Base-by-base conservation (phyloP, 1,140 invertebrate genomes). In the Drosophila mauritiana region DNA sequence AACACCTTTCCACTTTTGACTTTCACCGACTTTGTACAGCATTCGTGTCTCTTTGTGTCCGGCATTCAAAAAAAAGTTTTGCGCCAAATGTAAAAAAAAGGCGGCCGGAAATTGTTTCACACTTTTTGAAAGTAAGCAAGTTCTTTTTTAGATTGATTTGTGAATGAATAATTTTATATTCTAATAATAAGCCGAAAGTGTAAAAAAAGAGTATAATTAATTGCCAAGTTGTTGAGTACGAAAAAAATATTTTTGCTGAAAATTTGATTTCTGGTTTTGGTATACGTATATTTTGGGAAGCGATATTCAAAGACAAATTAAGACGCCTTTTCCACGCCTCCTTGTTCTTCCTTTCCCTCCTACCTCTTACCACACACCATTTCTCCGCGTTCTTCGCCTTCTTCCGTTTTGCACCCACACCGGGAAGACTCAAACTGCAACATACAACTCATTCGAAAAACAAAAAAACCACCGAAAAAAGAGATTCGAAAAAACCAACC, bases 1-100 rank as follows among this genome's bases (percentile, higher is more conserved):
- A 73, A 88, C 82, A 85, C 82, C 82, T 85, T 80, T 46, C 17
- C 25, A 57, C 55, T 54, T 77, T 55, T 54, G 51, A 68, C 56
- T 61, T 56, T 45, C 25, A 59, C 70, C 51, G 68, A 34, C 43
- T 69, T 58, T 57, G 40, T 53, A 52, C 31, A 36, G 49, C 31
- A n/a, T 42, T 52, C 25, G 36, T 56, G 10, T 13, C 1, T 31
- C 15, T 34, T 61, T 15, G 27, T 68, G 39, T 40, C 34, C 55
- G 59, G n/a, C 36, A 54, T n/a, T 40, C 51, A 7, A 25, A 27
- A 49, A 59, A 27, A 65, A 62, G 43, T 48, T 46, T 37, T 31
- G 15, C 13, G 6, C 22, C 15, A 62, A 62, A 46, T 53, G 12
- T 13, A 20, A 13, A 43, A 8, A 17, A 17, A 45, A 15, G n/a